Evolutionary conservation across 2,797 vertebrate genomes (phyloP).

Genomic region (Coracias cyanogaster): DNA sequence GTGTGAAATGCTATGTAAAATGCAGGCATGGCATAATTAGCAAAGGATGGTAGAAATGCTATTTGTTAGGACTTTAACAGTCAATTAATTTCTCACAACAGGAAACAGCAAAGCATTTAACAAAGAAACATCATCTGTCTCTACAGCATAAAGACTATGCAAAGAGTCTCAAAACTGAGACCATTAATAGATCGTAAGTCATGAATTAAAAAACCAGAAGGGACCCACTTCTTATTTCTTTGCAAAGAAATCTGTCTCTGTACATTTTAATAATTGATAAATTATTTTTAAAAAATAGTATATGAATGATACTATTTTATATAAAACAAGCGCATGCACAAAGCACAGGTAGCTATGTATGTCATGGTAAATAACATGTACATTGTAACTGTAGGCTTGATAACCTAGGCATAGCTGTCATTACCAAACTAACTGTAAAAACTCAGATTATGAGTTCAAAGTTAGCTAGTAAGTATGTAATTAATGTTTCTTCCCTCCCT

Average conservation of each 20-base stretch:
- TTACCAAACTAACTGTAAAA: not conserved
- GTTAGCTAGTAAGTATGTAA: constrained; percentile 36
- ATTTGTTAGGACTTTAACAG: constrained; percentile 67
- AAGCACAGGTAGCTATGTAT: not conserved
- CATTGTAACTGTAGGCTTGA: not conserved
- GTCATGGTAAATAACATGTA: not conserved
- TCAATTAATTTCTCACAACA: constrained; percentile 73
- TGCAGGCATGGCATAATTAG: constrained; percentile 60
- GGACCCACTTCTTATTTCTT: not conserved
- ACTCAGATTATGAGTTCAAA: not conserved
- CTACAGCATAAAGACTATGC: not conserved
- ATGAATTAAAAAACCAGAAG: not conserved
- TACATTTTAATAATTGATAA: not conserved
- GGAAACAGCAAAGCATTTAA: constrained; percentile 68
- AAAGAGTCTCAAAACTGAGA: constrained; percentile 33
- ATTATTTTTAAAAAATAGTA: not conserved
- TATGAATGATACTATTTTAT: not conserved
- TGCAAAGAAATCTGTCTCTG: not conserved
- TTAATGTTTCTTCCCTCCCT: constrained; percentile 60
- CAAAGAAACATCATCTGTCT: constrained; percentile 58
- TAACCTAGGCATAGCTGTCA: not conserved
- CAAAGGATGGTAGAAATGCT: constrained; percentile 66
- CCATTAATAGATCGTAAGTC: constrained; percentile 31
- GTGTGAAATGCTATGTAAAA: constrained; percentile 70
- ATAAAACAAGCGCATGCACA: not conserved